Conservation (phyloP, 2,797 vertebrate genomes). For the Lerista edwardsae region DNA sequence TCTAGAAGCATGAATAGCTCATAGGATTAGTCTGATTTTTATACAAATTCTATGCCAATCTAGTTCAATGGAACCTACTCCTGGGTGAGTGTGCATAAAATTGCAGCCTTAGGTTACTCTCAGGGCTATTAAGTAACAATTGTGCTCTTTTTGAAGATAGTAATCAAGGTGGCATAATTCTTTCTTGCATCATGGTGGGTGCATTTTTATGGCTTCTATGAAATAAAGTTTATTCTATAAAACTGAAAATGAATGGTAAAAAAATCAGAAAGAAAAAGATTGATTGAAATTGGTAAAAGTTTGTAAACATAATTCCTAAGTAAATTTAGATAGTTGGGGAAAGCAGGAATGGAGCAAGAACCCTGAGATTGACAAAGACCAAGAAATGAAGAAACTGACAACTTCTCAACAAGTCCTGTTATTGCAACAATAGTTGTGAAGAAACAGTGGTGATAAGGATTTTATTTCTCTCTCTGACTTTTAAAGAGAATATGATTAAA, state of each 20-base stretch:
- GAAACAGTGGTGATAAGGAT: neutral
- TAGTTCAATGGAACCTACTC: too few species aligned
- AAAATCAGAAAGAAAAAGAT: neutral
- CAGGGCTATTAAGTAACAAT: neutral
- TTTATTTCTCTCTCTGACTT: neutral
- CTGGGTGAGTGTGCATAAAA: too few species aligned
- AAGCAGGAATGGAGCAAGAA: neutral
- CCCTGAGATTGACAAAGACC: neutral
- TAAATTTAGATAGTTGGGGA: neutral
- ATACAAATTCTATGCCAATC: too few species aligned
- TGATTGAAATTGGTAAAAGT: neutral
- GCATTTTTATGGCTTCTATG: conserved; percentile 12
- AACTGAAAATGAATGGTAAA: neutral
- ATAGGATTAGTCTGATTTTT: too few species aligned
- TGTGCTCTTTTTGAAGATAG: conserved; percentile 25
- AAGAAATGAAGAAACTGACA: neutral
- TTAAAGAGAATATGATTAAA: neutral
- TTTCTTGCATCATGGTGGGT: neutral
- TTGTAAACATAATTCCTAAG: neutral
- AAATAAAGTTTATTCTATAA: conserved; percentile 29
- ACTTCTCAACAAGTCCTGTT: neutral
- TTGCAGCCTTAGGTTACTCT: too few species aligned
- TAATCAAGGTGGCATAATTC: conserved; percentile 14
- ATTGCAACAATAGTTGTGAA: neutral
- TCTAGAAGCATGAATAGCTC: too few species aligned